These are phyloP conservation scores for Proterorhinus semilunaris DNA, from an alignment of 2,113 vertebrate species.

Conservation along the genomic window DNA sequence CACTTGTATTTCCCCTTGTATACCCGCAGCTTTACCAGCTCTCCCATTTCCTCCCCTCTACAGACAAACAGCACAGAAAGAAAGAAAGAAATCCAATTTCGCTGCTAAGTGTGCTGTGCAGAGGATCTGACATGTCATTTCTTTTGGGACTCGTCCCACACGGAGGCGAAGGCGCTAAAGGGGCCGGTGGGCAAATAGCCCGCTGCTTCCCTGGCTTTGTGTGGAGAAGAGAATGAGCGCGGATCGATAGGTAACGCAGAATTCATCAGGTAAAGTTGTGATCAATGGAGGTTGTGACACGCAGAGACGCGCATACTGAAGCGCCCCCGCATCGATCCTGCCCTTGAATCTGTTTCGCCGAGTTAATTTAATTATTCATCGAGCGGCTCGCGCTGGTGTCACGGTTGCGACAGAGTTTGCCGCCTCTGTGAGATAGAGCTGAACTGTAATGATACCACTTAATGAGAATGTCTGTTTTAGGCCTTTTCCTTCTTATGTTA, in stretches of 20 bases:
- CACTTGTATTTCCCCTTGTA: slow-evolving; percentile 11
- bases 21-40: slow-evolving; percentile 28
- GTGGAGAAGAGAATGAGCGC: background rate
- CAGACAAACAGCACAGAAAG: slow-evolving; percentile 39
- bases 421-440: slow-evolving; percentile 35
- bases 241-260: slow-evolving; percentile 49
- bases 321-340: slow-evolving; percentile 31
- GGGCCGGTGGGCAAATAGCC: slow-evolving; percentile 39
- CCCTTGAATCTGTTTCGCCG: slow-evolving; percentile 20
- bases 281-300: slow-evolving; percentile 32
- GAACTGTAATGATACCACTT: slow-evolving; percentile 43
- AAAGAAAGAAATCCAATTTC: slow-evolving; percentile 62
- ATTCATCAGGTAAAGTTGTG: slow-evolving; percentile 43
- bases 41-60: slow-evolving; percentile 43
- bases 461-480: slow-evolving; percentile 13
- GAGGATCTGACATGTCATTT: slow-evolving; percentile 65
- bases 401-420: slow-evolving; percentile 23
- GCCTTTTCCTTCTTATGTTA: slow-evolving; percentile 15
- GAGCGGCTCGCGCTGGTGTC: slow-evolving; percentile 33
- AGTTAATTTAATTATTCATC: slow-evolving; percentile 55
- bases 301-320: slow-evolving; percentile 13
- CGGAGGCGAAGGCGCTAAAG: slow-evolving; percentile 17
- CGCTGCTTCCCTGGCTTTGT: slow-evolving; percentile 37
- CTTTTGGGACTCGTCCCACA: slow-evolving; percentile 53
- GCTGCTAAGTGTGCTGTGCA: slow-evolving; percentile 55